Base-by-base conservation (phyloP, 2,797 vertebrate genomes). In the Gadopsis bispinosus region DNA sequence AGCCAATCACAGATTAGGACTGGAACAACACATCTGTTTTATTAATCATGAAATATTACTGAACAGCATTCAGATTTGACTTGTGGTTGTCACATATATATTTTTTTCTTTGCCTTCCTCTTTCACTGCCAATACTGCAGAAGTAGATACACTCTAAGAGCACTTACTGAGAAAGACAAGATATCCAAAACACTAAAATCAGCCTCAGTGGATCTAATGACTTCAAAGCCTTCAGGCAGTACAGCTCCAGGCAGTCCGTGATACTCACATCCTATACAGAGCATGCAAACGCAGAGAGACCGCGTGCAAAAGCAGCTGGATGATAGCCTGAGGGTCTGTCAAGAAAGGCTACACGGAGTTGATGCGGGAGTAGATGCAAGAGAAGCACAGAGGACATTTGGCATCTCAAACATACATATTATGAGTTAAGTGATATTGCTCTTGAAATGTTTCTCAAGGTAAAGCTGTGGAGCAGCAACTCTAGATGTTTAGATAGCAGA, bases 211-310 rank as follows among this genome's bases (percentile, higher is more conserved):
- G 69, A 69, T 79, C 35, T 66, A 66, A 83, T 56, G 83, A 72
- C 84, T 87, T 90, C 83, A 88, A 83, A 90, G 89, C 87, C 87
- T 74, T 45, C 13, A 69, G 90, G 90, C 86, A 59, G 72, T 66
- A 50, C 60, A 70, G 84, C 92, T 89, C 19, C 67, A 78, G 92
- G 88, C 90, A 33, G 72, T 73, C 56, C 43, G 68, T 83, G 84
- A 86, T 83, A 85, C 78, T 65, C 83, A 22, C 78, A 77, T 73
- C 73, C 80, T 85, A 86, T 77, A 88, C 65, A 74, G 77, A 84
- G 75, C 70, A 81, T 79, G 77, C 79, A 89, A 92, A 85, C 79
- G 78, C 77, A 72, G 58, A 73, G 69, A 68, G 72, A 55, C 77
- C 69, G 72, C 31, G 72, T 63, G 80, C 67, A 77, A 63, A 83